Conservation (phyloP, 2,113 vertebrate species). For the Ctenodactylus gundi region DNA sequence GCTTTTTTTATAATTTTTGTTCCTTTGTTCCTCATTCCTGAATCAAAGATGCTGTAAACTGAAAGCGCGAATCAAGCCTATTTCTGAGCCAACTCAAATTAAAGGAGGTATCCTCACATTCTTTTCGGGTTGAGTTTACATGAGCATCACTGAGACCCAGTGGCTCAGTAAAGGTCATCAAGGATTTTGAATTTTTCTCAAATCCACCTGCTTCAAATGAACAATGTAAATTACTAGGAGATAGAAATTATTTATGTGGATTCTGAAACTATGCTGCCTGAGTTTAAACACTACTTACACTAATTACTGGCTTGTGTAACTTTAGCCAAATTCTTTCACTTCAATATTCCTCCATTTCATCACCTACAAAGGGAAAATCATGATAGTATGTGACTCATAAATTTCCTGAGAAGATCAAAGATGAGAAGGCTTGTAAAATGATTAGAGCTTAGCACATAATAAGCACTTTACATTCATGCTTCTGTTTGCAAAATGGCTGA, state of each 20-base stretch:
- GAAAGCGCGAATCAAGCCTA: neutral
- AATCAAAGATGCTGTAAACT: neutral
- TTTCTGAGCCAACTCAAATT: conserved; percentile 9
- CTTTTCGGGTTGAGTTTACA: conserved; percentile 26
- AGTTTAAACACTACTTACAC: conserved; percentile 19
- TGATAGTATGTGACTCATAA: conserved; percentile 64
- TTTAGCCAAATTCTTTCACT: conserved; percentile 38
- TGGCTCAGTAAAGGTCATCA: neutral
- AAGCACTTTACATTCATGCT: conserved; percentile 19
- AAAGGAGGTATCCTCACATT: neutral
- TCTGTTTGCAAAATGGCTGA: conserved; percentile 1
- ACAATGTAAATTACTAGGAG: neutral
- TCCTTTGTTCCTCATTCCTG: neutral
- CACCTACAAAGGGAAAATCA: conserved; percentile 49
- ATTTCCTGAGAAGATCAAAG: conserved; percentile 64
- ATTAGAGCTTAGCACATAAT: conserved; percentile 19
- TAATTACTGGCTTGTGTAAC: neutral
- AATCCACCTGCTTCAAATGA: neutral
- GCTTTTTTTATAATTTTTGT: neutral
- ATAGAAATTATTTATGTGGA: neutral
- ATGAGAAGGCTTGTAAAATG: conserved; percentile 59
- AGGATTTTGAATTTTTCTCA: conserved; percentile 3
- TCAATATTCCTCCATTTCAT: conserved; percentile 7
- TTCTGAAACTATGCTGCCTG: neutral
- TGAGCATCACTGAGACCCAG: neutral